phyloP scores from a whole-genome alignment of 2,888 invertebrate species.

The Ethmia dodecea region DNA sequence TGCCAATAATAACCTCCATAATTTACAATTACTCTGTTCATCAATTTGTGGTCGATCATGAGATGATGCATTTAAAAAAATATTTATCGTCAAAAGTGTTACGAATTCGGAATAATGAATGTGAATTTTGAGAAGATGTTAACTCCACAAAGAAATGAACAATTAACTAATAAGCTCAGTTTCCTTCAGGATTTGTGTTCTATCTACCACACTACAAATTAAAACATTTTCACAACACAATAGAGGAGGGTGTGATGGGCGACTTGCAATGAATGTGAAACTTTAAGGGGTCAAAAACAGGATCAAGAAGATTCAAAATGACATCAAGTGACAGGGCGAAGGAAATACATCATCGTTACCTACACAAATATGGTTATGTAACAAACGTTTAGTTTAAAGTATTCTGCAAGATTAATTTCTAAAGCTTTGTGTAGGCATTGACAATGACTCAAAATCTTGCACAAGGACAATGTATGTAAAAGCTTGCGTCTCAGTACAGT shows the following conservation, averaged over 20 bases:
- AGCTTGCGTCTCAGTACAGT: conserved; percentile 57
- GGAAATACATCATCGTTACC: conserved; percentile 2
- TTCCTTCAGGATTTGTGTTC: conserved; percentile 65
- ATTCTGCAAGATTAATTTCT: not conserved
- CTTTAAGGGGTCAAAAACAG: conserved; percentile 9
- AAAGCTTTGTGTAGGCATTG: not conserved
- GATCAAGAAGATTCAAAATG: conserved; percentile 2
- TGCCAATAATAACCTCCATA: conserved; percentile 49
- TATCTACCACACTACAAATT: conserved; percentile 45
- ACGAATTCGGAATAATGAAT: too few species aligned
- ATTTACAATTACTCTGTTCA: conserved; percentile 53
- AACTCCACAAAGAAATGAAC: conserved; percentile 62
- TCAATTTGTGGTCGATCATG: conserved; percentile 44
- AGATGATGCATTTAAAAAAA: conserved; percentile 9
- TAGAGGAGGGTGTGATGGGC: conserved; percentile 23
- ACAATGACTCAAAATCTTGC: conserved; percentile 5
- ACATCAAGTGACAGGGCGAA: conserved; percentile 4
- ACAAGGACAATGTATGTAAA: conserved; percentile 23
- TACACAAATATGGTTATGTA: conserved; percentile 7
- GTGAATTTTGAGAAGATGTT: conserved; percentile 5
- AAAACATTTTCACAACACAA: conserved; percentile 19
- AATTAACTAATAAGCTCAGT: conserved; percentile 65
- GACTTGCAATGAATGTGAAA: conserved; percentile 31
- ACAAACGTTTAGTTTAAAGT: not conserved
- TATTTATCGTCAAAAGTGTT: not conserved